Conservation (phyloP, 2,888 invertebrate species). For the Mythimna vitellina region DNA sequence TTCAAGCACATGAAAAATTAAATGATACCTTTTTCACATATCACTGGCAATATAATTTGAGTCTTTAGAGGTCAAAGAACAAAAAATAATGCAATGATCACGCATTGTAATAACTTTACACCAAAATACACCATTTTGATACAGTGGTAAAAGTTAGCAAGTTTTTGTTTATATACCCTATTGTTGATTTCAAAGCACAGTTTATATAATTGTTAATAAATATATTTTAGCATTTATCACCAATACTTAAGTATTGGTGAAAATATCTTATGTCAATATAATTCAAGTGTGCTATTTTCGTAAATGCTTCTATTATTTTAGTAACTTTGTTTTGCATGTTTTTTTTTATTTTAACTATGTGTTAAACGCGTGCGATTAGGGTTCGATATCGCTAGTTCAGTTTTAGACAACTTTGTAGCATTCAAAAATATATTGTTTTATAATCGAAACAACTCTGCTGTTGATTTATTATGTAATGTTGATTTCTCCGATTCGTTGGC, state of each 20-base stretch:
- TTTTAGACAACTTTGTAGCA: background rate
- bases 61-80: background rate
- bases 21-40: background rate
- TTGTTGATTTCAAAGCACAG: slow-evolving; percentile 26
- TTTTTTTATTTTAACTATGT: slow-evolving; percentile 41
- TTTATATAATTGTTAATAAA: slow-evolving; percentile 16
- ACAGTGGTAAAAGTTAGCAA: slow-evolving; percentile 4
- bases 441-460: slow-evolving; percentile 12
- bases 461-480: slow-evolving; percentile 21
- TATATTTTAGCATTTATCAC: slow-evolving; percentile 31
- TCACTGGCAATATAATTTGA: background rate
- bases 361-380: slow-evolving; percentile 24
- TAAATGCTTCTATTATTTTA: slow-evolving; percentile 44
- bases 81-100: background rate
- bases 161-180: background rate
- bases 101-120: background rate
- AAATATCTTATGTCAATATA: slow-evolving; percentile 22
- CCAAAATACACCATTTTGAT: background rate
- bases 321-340: slow-evolving; percentile 52
- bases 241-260: slow-evolving; percentile 13
- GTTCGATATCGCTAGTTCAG: slow-evolving; percentile 4
- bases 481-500: slow-evolving; percentile 17
- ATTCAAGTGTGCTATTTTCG: slow-evolving; percentile 44
- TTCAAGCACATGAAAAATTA: background rate
- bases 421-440: slow-evolving; percentile 18